Evolutionary conservation across 2,888 invertebrate genomes (phyloP), one percentile per base, ranked within the genome.

Genomic region (Chaetoderma sp.): DNA sequence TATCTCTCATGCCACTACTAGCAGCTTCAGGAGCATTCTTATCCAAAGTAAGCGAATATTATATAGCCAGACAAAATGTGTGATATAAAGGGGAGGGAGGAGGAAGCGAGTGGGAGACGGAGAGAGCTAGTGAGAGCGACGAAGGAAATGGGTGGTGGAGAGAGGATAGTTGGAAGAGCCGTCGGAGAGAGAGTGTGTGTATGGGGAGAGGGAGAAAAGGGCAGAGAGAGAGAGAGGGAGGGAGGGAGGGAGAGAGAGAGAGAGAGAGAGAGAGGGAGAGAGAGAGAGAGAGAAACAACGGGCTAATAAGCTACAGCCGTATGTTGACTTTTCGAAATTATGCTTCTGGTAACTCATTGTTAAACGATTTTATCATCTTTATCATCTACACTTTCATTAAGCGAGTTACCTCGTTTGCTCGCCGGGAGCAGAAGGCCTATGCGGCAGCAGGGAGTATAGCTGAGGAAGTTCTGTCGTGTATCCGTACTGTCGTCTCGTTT

Each of bases 401-500:
- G 88, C 69, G 88, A 50, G 85, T 88, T 68, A 82, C 88, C 10
- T 67, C 68, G 4, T 77, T 76, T 49, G 73, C 84, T 0, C 77
- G 79, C n/a, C 68, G 72, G 57, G 86, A 86, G 61, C 80, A 84
- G 54, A 75, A 79, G 42, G 83, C 86, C 0, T 93, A 94, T 74
- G 93, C 92, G 0, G 89, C 90, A 59, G 83, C 84, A 1, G 82
- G 83, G 1, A 77, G 75, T 45, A 73, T 85, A 3, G 84, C 83
- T 1, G 83, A 84, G 67, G 84, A 84, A 60, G 81, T 81, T 2
- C 62, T 86, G 16, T 78, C 80, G 1, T 79, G 82, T 52, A 81
- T 86, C 33, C 69, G 83, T 36, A 85, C 86, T 5, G 84, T 86
- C 25, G 79, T 78, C 5, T 81, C 83, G 8, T 84, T 84, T 63